Percentiles rank a stretch among this genome's conserved stretches.
Evolutionary conservation across 2,797 vertebrate genomes (phyloP).

Genomic region (Cichlasoma orientale): DNA sequence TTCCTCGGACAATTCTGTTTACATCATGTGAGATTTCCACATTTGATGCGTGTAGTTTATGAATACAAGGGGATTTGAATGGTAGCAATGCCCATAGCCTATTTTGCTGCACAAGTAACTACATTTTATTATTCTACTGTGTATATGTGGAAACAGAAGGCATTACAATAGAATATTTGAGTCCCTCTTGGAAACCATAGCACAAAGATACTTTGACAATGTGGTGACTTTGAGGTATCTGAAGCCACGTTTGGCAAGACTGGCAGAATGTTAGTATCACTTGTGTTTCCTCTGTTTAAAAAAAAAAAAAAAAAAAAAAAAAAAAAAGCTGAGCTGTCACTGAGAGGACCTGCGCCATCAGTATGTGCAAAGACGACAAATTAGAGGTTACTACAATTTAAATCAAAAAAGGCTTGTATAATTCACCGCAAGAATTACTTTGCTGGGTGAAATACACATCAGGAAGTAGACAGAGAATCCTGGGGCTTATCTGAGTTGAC

Average conservation of each 20-base stretch:
- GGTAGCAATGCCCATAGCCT: slow-evolving; percentile 9
- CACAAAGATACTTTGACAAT: slow-evolving; percentile 24
- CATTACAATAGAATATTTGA: slow-evolving; percentile 1
- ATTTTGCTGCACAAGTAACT: background rate
- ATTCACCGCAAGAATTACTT: background rate
- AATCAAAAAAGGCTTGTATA: background rate
- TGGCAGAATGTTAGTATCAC: background rate
- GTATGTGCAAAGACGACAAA: background rate
- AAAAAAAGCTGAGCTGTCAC: background rate
- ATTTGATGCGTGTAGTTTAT: slow-evolving; percentile 4
- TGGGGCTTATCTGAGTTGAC: background rate
- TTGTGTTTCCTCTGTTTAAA: background rate
- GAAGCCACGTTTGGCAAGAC: slow-evolving; percentile 21
- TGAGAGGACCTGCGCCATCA: background rate
- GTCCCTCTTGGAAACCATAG: slow-evolving; percentile 4
- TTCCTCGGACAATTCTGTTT: slow-evolving; percentile 28
- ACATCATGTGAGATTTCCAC: slow-evolving; percentile 18
- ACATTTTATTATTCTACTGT: slow-evolving; percentile 10
- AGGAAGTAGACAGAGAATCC: background rate
- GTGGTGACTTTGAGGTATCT: slow-evolving; percentile 45
- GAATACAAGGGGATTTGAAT: slow-evolving; percentile 13
- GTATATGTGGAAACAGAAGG: slow-evolving; percentile 20
- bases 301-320: background rate
- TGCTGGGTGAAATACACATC: background rate
- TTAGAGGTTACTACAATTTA: background rate